phyloP scores from a whole-genome alignment of 2,113 vertebrate genomes.

The Otis tarda region DNA sequence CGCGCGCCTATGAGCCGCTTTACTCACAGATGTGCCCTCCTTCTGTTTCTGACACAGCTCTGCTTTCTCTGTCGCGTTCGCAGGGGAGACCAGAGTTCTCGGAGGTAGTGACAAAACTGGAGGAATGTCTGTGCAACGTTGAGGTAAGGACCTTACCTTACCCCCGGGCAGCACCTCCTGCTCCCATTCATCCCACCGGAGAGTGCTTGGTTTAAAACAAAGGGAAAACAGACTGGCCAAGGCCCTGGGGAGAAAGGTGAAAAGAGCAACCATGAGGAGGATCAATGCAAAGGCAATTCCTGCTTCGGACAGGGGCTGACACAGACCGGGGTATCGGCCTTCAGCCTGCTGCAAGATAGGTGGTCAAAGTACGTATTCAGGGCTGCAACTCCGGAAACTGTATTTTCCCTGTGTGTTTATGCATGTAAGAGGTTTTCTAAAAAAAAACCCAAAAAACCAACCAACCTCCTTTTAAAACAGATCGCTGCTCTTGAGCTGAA shows the following conservation, averaged over 20 bases:
- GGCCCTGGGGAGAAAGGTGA: background rate
- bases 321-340: background rate
- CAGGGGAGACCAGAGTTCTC: slow-evolving; percentile 94
- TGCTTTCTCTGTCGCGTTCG: background rate
- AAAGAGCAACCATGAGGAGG: background rate
- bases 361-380: background rate
- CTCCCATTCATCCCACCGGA: background rate
- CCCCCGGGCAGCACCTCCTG: background rate
- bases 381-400: background rate
- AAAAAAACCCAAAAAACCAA: background rate
- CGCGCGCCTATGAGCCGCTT: fast-evolving
- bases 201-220: background rate
- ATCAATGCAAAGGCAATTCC: background rate
- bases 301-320: background rate
- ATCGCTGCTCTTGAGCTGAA: background rate
- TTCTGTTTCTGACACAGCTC: background rate
- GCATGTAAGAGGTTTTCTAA: background rate
- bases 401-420: background rate
- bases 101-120: slow-evolving; percentile 89
- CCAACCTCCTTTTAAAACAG: background rate
- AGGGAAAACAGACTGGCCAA: background rate
- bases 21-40: background rate
- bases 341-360: background rate
- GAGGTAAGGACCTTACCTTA: slow-evolving; percentile 81
- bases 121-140: slow-evolving; percentile 91